Percentiles rank a stretch among this genome's conserved stretches.
phyloP scores from a whole-genome alignment of 92 coral and sea anemone genomes.

The Porites divaricata region DNA sequence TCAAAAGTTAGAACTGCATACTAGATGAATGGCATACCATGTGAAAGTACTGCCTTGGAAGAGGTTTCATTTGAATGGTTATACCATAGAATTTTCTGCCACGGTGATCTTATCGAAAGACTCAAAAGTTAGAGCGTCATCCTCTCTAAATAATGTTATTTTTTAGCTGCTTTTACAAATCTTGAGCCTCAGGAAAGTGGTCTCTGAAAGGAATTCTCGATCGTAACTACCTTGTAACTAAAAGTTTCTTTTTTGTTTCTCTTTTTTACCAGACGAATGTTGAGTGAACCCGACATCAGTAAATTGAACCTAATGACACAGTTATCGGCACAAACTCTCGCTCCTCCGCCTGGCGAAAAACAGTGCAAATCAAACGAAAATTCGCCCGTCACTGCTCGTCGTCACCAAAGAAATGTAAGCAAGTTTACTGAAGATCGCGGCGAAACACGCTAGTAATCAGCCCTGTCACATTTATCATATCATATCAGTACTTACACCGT shows the following conservation, averaged over 20 bases:
- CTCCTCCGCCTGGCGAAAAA: constrained; percentile 43
- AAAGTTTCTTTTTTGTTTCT: not conserved
- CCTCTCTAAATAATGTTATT: too few species aligned
- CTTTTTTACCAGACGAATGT: constrained; percentile 60
- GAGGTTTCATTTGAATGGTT: too few species aligned
- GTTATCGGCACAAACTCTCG: constrained; percentile 34
- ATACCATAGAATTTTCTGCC: too few species aligned
- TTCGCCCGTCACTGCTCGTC: constrained; percentile 68
- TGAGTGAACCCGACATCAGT: constrained; percentile 88
- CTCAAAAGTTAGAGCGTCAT: too few species aligned
- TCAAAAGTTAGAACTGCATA: too few species aligned
- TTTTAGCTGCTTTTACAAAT: too few species aligned
- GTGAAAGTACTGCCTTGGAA: too few species aligned
- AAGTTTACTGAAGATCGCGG: not conserved
- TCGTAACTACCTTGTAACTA: not conserved
- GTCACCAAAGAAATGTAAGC: constrained; percentile 84
- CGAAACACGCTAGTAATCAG: not conserved
- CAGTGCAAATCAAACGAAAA: constrained; percentile 78
- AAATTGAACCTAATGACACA: constrained; percentile 39
- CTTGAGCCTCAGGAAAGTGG: not conserved
- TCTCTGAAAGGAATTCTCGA: not conserved
- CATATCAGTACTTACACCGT: too few species aligned
- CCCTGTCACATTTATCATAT: too few species aligned
- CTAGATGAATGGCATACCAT: too few species aligned
- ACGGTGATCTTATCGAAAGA: too few species aligned